phyloP scores from a whole-genome alignment of 2,797 vertebrate genomes.

The Miichthys miiuy region DNA sequence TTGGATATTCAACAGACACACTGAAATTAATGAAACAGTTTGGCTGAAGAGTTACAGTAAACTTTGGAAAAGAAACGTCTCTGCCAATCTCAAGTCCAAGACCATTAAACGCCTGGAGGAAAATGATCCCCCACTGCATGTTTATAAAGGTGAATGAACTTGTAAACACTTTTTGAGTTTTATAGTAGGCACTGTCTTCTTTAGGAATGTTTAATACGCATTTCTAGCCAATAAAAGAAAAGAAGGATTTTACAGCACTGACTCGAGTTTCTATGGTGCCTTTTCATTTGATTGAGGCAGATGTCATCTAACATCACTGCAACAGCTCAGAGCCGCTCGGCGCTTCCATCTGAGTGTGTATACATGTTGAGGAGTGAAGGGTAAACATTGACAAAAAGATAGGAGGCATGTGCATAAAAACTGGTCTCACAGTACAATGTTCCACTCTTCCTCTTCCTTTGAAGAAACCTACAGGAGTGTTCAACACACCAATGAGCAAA shows the following conservation, averaged over 20 bases:
- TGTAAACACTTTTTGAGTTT: slow-evolving; percentile 42
- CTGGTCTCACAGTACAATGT: slow-evolving; percentile 29
- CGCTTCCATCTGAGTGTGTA: slow-evolving; percentile 28
- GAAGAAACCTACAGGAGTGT: slow-evolving; percentile 3
- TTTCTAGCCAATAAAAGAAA: slow-evolving; percentile 46
- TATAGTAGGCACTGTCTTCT: slow-evolving; percentile 13
- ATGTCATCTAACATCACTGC: slow-evolving; percentile 25
- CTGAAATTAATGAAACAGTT: slow-evolving; percentile 47
- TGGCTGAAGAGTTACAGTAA: slow-evolving; percentile 32
- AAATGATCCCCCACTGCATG: not conserved
- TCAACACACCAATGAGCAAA: slow-evolving; percentile 6
- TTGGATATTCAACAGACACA: slow-evolving; percentile 63
- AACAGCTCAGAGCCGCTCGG: not conserved
- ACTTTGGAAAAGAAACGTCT: slow-evolving; percentile 43
- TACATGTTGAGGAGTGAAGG: not conserved
- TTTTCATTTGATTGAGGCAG: slow-evolving; percentile 35
- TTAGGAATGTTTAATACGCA: slow-evolving; percentile 44
- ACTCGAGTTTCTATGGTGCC: slow-evolving; percentile 17
- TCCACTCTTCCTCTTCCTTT: slow-evolving; percentile 11
- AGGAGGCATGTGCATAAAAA: slow-evolving; percentile 11
- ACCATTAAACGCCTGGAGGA: slow-evolving; percentile 23
- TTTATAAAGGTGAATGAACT: slow-evolving; percentile 61
- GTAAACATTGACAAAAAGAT: slow-evolving; percentile 43
- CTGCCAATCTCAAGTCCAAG: slow-evolving; percentile 14
- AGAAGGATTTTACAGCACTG: slow-evolving; percentile 29